These are phyloP conservation scores for Dicrurus megarhynchus DNA, from an alignment of 2,113 vertebrate species.

Conservation along the genomic window DNA sequence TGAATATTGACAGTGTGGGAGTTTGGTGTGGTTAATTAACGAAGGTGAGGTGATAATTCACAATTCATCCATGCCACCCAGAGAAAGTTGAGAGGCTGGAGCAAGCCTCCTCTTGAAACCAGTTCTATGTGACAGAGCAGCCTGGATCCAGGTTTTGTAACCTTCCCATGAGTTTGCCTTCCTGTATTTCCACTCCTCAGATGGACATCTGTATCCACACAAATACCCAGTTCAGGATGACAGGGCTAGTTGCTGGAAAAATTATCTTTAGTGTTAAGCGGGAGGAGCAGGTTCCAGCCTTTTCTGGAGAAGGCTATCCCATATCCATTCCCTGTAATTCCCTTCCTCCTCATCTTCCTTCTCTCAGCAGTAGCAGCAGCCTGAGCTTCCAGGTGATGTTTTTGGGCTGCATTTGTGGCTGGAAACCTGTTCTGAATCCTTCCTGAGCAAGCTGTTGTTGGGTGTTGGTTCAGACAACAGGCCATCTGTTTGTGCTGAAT, in stretches of 20 bases:
- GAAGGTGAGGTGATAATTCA: neutral
- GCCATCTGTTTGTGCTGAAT: neutral
- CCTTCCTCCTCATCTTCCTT: neutral
- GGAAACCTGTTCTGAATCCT: neutral
- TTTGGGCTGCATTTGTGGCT: neutral
- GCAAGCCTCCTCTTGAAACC: neutral
- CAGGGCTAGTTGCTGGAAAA: fast-evolving
- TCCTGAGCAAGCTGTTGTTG: neutral
- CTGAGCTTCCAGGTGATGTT: neutral
- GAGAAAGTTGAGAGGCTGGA: neutral
- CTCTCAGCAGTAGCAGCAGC: neutral
- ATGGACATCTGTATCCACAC: neutral
- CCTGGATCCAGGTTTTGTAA: neutral
- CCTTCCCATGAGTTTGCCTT: neutral
- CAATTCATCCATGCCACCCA: neutral
- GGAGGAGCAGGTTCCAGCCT: neutral
- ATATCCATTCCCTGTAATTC: neutral
- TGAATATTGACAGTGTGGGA: neutral
- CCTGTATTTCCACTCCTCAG: neutral
- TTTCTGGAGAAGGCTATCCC: neutral
- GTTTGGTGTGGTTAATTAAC: neutral
- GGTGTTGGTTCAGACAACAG: neutral
- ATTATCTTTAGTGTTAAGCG: neutral
- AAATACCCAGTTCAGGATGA: neutral
- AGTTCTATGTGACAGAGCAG: neutral